Conservation (phyloP, 2,113 vertebrate species). For the Hippopotamus amphibius region DNA sequence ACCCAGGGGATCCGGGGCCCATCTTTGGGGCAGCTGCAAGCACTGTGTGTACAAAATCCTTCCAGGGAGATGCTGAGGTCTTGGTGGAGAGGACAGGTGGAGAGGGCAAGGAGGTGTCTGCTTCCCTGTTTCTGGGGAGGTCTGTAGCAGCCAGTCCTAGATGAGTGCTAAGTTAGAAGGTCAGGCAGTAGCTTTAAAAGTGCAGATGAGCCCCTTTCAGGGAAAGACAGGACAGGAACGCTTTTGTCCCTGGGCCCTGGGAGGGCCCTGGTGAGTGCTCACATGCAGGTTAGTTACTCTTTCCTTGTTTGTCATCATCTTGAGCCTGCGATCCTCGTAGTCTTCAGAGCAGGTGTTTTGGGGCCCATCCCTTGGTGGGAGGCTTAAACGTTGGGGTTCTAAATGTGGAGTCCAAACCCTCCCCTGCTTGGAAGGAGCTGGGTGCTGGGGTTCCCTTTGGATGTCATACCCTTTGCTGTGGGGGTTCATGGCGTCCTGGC, state of each 20-base stretch:
- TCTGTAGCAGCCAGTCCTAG: not conserved
- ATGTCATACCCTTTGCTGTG: not conserved
- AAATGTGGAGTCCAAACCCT: not conserved
- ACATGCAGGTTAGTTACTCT: not conserved
- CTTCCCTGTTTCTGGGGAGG: not conserved
- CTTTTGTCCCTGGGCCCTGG: not conserved
- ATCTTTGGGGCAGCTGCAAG: not conserved
- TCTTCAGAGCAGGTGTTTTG: not conserved
- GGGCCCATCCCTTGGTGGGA: not conserved
- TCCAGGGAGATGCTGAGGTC: not conserved
- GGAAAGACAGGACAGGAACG: not conserved
- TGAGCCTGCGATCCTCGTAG: not conserved
- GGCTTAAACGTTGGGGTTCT: not conserved
- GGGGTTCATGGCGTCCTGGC: not conserved
- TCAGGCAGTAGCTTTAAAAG: not conserved
- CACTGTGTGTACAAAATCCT: not conserved
- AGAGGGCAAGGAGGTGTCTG: not conserved
- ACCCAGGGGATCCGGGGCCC: not conserved
- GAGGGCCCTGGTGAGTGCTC: not conserved
- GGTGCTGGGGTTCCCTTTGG: not conserved
- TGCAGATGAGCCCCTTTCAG: not conserved
- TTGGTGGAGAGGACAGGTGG: not conserved
- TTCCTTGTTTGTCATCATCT: not conserved
- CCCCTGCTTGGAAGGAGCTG: not conserved
- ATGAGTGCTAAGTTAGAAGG: not conserved